Conservation (phyloP, 37 sponge, comb jelly and placozoan genomes). For the Chondrosia reniformis region DNA sequence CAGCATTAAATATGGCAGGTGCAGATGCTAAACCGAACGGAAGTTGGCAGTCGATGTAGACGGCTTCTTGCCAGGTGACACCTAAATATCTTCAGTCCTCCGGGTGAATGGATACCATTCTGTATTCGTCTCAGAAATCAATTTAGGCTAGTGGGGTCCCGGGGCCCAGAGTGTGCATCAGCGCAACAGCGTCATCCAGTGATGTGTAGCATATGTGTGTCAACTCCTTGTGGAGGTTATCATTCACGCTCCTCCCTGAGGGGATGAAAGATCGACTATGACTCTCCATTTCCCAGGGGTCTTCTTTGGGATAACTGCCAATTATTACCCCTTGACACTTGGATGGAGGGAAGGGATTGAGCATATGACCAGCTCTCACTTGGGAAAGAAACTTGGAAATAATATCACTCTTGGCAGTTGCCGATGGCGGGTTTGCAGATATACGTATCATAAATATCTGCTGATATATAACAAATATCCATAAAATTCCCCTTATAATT, state of each 20-base stretch:
- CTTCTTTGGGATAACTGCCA: too few relatives aligned
- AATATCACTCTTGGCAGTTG: too few relatives aligned
- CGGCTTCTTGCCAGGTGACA: not conserved
- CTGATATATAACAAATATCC: too few relatives aligned
- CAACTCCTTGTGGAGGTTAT: not conserved
- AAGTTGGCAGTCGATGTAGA: not conserved
- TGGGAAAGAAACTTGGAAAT: too few relatives aligned
- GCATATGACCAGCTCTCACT: too few relatives aligned
- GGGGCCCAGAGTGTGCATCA: not conserved
- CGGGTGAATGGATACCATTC: not conserved
- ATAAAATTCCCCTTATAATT: too few relatives aligned
- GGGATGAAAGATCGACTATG: not conserved
- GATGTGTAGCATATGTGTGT: not conserved
- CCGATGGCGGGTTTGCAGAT: too few relatives aligned
- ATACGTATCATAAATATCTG: too few relatives aligned
- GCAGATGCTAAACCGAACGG: not conserved
- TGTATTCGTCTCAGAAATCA: not conserved
- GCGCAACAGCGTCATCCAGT: not conserved
- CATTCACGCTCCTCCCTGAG: not conserved
- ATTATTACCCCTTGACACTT: too few relatives aligned
- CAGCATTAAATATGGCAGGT: not conserved
- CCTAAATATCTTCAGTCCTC: not conserved
- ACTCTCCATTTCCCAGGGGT: not conserved
- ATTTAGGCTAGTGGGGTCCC: not conserved
- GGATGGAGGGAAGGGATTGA: too few relatives aligned